Conservation (phyloP, 2,888 invertebrate genomes). For the Melipona bicolor region DNA sequence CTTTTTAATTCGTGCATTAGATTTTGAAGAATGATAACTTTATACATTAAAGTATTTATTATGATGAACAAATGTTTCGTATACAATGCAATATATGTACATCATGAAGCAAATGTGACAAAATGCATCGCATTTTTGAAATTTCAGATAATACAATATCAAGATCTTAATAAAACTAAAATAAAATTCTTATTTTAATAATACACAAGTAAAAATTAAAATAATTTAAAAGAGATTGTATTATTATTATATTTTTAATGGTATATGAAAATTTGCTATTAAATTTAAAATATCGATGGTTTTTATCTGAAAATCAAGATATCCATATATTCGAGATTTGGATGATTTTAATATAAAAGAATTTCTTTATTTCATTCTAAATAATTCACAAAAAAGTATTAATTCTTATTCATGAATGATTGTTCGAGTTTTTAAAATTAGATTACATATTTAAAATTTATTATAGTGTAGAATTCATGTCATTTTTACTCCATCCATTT, state of each 20-base stretch:
- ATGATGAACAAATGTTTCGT: conserved; percentile 22
- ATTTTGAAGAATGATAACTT: conserved; percentile 23
- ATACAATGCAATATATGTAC: conserved; percentile 34
- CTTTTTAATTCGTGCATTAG: neutral
- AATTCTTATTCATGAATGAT: neutral
- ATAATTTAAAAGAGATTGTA: neutral
- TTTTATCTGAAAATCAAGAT: neutral
- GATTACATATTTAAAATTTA: conserved; percentile 28
- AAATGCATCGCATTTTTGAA: conserved; percentile 40
- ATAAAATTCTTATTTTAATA: too few relatives aligned
- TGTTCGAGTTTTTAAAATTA: neutral
- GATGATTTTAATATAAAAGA: neutral
- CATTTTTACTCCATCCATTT: conserved; percentile 77
- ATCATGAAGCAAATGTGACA: conserved; percentile 23
- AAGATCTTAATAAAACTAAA: neutral
- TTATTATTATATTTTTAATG: neutral
- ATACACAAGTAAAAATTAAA: neutral
- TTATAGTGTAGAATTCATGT: conserved; percentile 68
- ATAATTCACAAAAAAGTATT: neutral
- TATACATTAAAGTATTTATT: conserved; percentile 18
- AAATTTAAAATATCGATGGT: neutral
- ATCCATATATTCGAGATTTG: neutral
- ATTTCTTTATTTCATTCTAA: conserved; percentile 7
- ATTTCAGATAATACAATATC: neutral
- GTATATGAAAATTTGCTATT: neutral